Conservation (phyloP, 2,113 vertebrate species). For the Phalacrocorax aristotelis region DNA sequence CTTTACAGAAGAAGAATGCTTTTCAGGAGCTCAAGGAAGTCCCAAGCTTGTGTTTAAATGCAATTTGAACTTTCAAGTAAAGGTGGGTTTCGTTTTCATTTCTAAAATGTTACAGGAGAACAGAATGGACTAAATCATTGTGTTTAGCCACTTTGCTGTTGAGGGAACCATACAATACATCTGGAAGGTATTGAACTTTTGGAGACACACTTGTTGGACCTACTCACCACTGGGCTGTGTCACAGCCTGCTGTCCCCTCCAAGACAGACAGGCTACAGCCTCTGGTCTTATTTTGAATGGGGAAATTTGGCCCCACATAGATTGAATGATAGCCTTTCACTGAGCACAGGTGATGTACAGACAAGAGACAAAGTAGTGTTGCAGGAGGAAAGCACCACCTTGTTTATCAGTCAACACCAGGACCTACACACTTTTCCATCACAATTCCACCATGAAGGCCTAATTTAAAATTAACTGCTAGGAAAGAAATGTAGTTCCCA, state of each 20-base stretch:
- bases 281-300: not conserved
- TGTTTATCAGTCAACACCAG: not conserved
- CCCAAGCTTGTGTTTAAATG: not conserved
- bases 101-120: not conserved
- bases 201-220: not conserved
- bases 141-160: not conserved
- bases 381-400: fast-evolving
- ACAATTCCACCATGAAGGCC: not conserved
- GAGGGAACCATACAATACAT: not conserved
- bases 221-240: not conserved
- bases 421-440: not conserved
- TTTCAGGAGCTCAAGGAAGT: not conserved
- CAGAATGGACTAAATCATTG: not conserved
- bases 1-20: not conserved
- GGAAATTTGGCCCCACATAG: not conserved
- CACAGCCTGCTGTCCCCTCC: not conserved
- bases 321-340: not conserved
- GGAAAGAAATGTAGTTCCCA: not conserved
- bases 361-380: not conserved
- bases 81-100: not conserved
- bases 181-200: not conserved
- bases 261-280: not conserved
- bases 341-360: not conserved
- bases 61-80: not conserved
- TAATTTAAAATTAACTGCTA: not conserved